A percentile compares a stretch with the other conserved stretches of the same genome.
phyloP scores from a whole-genome alignment of 2,113 vertebrate genomes.

The Notothenia coriiceps region DNA sequence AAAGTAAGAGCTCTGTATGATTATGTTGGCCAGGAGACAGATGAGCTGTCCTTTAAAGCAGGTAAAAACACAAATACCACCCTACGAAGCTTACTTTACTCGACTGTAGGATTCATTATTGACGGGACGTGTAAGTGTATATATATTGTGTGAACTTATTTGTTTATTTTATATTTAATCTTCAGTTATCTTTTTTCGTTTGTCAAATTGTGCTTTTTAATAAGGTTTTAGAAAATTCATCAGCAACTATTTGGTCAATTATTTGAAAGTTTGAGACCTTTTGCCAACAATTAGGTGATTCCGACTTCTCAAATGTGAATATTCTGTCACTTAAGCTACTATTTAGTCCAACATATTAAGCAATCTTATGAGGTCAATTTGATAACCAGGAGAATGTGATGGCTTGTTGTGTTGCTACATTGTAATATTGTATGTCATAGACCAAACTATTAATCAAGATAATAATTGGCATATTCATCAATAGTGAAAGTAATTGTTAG shows the following conservation, averaged over 20 bases:
- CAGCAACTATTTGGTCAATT: background rate
- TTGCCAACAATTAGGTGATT: background rate
- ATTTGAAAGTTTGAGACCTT: background rate
- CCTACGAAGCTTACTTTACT: background rate
- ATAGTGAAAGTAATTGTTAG: background rate
- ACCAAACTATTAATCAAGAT: too few relatives aligned
- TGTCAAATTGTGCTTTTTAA: background rate
- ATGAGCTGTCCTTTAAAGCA: constrained; percentile 86
- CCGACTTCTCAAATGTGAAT: background rate
- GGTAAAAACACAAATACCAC: constrained; percentile 49
- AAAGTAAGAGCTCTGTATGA: constrained; percentile 84
- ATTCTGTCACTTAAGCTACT: too few relatives aligned
- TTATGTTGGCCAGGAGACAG: constrained; percentile 83
- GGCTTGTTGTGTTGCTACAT: background rate
- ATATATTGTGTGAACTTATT: background rate
- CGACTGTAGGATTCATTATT: background rate
- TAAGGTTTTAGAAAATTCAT: background rate
- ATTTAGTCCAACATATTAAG: background rate
- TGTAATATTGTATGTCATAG: too few relatives aligned
- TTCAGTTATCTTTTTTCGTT: background rate
- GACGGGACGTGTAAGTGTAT: background rate
- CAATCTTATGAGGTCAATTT: background rate
- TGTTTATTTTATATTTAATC: background rate
- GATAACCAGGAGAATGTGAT: background rate
- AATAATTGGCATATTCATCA: background rate